Evolutionary conservation across 2,888 invertebrate species (phyloP).

Genomic region (Spodoptera exigua): DNA sequence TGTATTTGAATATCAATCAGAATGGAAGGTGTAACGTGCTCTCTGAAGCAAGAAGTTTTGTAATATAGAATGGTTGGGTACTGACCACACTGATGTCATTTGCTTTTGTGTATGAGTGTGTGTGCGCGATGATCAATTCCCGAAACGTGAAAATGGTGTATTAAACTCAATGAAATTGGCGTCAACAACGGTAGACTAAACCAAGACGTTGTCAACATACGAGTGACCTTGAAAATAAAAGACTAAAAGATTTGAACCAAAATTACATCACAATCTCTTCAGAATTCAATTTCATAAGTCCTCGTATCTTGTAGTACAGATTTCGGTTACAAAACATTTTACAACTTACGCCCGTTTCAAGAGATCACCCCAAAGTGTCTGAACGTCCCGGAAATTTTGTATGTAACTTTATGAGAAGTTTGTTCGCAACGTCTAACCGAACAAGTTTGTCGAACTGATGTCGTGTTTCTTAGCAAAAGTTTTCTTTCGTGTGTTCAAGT

Average conservation of each 20-base stretch:
- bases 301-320: conserved; percentile 27
- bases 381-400: conserved; percentile 44
- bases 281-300: conserved; percentile 12
- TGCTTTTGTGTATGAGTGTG: too few species aligned
- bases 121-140: too few species aligned
- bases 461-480: conserved; percentile 17
- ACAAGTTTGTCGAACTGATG: conserved; percentile 36
- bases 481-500: conserved; percentile 1
- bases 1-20: too few species aligned
- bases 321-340: conserved; percentile 33
- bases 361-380: conserved; percentile 30
- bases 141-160: too few species aligned
- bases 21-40: too few species aligned
- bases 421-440: conserved; percentile 29
- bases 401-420: conserved; percentile 33
- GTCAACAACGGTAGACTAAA: too few species aligned
- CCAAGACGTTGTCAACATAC: too few species aligned
- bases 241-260: neutral
- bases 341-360: conserved; percentile 33
- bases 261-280: conserved; percentile 3
- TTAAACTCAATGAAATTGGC: too few species aligned
- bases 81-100: too few species aligned
- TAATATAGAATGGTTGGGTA: too few species aligned
- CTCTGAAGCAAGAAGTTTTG: too few species aligned
- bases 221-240: neutral